Percentiles rank a stretch among this genome's conserved stretches.
Conservation (phyloP, 2,888 invertebrate genomes). For the Alloplasta piceator region DNA sequence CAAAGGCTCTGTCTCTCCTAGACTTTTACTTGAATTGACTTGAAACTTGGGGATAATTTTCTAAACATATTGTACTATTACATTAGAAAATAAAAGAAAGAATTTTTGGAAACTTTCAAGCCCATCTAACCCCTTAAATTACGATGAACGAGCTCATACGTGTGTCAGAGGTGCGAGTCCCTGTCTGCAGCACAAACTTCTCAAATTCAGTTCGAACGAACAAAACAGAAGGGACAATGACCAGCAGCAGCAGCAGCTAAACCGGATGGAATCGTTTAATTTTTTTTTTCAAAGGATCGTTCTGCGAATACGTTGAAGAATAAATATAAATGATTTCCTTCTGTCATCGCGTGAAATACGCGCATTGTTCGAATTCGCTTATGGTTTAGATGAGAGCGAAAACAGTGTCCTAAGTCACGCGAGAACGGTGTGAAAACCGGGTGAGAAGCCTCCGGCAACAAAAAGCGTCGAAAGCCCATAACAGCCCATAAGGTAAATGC, state of each 20-base stretch:
- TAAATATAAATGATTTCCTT: conserved; percentile 32
- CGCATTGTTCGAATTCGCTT: conserved; percentile 19
- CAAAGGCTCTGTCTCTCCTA: too few species aligned
- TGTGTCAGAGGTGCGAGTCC: too few species aligned
- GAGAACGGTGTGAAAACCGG: conserved; percentile 40
- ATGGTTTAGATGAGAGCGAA: conserved; percentile 30
- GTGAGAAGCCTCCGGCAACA: conserved; percentile 6
- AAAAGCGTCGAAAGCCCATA: conserved; percentile 46
- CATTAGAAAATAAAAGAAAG: too few species aligned
- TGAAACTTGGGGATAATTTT: too few species aligned
- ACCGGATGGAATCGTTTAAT: conserved; percentile 18
- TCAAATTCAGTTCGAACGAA: too few species aligned
- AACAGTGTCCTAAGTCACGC: conserved; percentile 31
- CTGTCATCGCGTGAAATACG: conserved; percentile 36
- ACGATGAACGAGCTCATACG: too few species aligned
- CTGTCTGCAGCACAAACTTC: too few species aligned
- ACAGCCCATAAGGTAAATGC: conserved; percentile 56
- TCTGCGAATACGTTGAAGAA: conserved; percentile 18
- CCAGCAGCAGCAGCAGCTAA: conserved; percentile 1
- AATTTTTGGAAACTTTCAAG: too few species aligned
- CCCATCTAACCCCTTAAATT: too few species aligned
- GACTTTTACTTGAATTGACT: too few species aligned
- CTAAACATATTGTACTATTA: too few species aligned
- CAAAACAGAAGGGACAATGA: too few species aligned
- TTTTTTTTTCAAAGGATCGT: conserved; percentile 21